Evolutionary conservation across 2,888 invertebrate species (phyloP).

Genomic region (Eumerus sabulonum): DNA sequence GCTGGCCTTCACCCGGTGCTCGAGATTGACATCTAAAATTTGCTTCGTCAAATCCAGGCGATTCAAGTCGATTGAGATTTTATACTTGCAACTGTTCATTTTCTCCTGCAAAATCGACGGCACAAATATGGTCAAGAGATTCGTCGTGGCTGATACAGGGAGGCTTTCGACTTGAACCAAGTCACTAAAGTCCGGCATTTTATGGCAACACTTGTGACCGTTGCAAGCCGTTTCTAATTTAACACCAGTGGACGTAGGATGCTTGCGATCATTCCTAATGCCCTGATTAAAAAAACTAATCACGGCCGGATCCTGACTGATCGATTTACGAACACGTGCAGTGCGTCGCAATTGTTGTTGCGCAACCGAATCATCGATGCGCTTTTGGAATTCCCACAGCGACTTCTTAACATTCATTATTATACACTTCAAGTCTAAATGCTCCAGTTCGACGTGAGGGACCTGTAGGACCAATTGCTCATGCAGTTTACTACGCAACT

Average conservation of each 20-base stretch:
- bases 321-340: constrained; percentile 29
- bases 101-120: constrained; percentile 57
- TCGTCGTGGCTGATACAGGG: constrained; percentile 48
- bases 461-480: constrained; percentile 29
- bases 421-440: constrained; percentile 38
- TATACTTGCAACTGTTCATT: constrained; percentile 51
- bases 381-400: constrained; percentile 41
- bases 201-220: constrained; percentile 16
- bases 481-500: constrained; percentile 30
- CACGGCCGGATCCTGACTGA: constrained; percentile 31
- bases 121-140: constrained; percentile 52
- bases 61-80: constrained; percentile 56
- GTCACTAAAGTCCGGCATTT: constrained; percentile 31
- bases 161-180: constrained; percentile 54
- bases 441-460: constrained; percentile 44
- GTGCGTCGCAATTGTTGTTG: constrained; percentile 52
- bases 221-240: neutral
- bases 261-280: neutral
- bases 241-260: neutral
- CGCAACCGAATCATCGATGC: constrained; percentile 51
- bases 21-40: constrained; percentile 44
- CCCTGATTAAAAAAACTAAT: constrained; percentile 16
- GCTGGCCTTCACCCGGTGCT: constrained; percentile 14
- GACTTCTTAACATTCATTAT: constrained; percentile 53
- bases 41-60: constrained; percentile 45